Evolutionary conservation across 2,797 vertebrate genomes (phyloP).

Genomic region (Mustela erminea): DNA sequence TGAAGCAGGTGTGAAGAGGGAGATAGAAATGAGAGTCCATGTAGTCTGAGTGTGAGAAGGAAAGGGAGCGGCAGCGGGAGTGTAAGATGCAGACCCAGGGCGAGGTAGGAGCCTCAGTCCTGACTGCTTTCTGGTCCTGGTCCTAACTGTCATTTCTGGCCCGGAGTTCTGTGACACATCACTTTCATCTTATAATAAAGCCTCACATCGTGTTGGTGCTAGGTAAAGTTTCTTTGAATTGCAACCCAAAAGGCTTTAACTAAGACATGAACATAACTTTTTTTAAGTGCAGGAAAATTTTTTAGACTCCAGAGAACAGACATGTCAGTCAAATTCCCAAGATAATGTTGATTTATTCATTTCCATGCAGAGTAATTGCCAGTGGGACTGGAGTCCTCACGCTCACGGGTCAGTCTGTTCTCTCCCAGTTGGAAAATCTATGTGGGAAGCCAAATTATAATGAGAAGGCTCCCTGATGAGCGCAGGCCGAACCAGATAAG

Average conservation of each 20-base stretch:
- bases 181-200: not conserved
- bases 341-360: conserved; percentile 66
- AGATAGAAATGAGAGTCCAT: not conserved
- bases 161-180: not conserved
- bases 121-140: not conserved
- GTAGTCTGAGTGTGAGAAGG: not conserved
- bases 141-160: not conserved
- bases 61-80: not conserved
- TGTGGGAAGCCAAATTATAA: conserved; percentile 35
- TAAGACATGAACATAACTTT: not conserved
- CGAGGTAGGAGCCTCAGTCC: not conserved
- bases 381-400: not conserved
- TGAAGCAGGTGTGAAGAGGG: not conserved
- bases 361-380: conserved; percentile 43
- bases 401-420: conserved; percentile 61
- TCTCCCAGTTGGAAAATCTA: conserved; percentile 59
- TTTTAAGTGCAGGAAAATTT: not conserved
- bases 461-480: conserved; percentile 57
- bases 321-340: conserved; percentile 45
- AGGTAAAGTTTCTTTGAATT: not conserved
- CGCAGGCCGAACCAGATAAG: conserved; percentile 50
- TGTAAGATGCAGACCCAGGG: not conserved
- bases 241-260: not conserved
- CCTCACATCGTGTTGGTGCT: not conserved
- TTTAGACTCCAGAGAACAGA: conserved; percentile 51